Evolutionary conservation across 2,113 vertebrate genomes (phyloP).

Genomic region (Onychostoma macrolepis): DNA sequence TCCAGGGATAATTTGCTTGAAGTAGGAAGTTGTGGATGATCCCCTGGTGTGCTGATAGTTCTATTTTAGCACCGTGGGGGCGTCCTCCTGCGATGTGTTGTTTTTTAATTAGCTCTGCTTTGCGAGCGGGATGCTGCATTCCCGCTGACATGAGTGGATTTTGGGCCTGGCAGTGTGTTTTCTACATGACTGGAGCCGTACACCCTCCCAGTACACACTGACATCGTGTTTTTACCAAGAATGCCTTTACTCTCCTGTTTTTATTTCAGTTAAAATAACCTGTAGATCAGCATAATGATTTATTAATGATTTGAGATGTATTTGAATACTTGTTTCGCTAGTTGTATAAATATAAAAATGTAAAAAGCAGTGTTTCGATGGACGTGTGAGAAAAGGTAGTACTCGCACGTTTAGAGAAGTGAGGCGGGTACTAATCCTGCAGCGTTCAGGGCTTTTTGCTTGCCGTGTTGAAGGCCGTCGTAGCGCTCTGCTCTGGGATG

Average conservation of each 20-base stretch:
- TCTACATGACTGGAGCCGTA: constrained; percentile 48
- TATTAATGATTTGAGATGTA: neutral
- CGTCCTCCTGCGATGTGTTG: constrained; percentile 79
- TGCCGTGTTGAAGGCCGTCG: constrained; percentile 58
- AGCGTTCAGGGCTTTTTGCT: constrained; percentile 66
- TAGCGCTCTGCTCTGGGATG: neutral
- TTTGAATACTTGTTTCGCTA: neutral
- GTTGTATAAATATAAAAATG: neutral
- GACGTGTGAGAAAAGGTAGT: neutral
- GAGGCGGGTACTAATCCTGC: constrained; percentile 59
- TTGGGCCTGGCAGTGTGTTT: constrained; percentile 66
- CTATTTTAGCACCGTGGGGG: constrained; percentile 74
- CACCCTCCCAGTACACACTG: constrained; percentile 26
- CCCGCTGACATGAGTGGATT: constrained; percentile 77
- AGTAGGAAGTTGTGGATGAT: constrained; percentile 63
- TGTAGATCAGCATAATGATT: neutral
- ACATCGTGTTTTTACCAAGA: neutral
- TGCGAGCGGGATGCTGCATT: constrained; percentile 66
- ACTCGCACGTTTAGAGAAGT: neutral
- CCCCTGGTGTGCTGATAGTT: constrained; percentile 80
- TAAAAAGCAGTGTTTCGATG: neutral
- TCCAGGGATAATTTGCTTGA: constrained; percentile 61
- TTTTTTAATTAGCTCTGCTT: constrained; percentile 82
- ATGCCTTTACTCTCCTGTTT: neutral
- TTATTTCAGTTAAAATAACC: neutral